phyloP scores from a whole-genome alignment of 2,113 vertebrate genomes.

The Hystrix brachyura region DNA sequence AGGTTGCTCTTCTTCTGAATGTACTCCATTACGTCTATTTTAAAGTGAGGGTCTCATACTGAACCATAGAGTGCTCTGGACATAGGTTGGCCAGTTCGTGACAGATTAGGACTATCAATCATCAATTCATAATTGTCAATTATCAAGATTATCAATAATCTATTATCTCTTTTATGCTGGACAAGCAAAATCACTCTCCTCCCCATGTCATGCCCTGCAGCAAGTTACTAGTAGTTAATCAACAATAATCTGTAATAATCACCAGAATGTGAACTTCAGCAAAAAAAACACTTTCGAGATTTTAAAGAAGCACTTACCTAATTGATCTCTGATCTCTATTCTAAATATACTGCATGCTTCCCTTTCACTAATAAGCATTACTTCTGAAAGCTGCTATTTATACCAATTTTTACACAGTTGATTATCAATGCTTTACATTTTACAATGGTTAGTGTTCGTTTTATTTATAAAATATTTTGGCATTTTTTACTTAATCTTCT shows the following conservation, averaged over 20 bases:
- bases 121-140: neutral
- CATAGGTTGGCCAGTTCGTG: neutral
- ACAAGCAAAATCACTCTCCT: slow-evolving; percentile 18
- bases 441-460: neutral
- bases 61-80: neutral
- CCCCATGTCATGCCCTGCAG: neutral
- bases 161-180: neutral
- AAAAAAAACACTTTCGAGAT: neutral
- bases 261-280: neutral
- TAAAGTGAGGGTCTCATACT: neutral
- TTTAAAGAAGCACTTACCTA: slow-evolving; percentile 10
- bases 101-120: neutral
- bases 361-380: neutral
- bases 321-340: neutral
- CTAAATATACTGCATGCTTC: neutral
- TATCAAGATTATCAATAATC: neutral
- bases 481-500: slow-evolving; percentile 58
- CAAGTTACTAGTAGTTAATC: neutral
- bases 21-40: neutral
- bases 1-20: neutral
- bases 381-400: slow-evolving; percentile 2
- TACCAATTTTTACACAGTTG: neutral
- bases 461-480: slow-evolving; percentile 47
- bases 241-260: neutral
- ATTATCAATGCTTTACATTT: neutral